A percentile compares a stretch with the other conserved stretches of the same genome.
Evolutionary conservation across 2,888 invertebrate species (phyloP).

Genomic region (Leptinotarsa peninsularis): DNA sequence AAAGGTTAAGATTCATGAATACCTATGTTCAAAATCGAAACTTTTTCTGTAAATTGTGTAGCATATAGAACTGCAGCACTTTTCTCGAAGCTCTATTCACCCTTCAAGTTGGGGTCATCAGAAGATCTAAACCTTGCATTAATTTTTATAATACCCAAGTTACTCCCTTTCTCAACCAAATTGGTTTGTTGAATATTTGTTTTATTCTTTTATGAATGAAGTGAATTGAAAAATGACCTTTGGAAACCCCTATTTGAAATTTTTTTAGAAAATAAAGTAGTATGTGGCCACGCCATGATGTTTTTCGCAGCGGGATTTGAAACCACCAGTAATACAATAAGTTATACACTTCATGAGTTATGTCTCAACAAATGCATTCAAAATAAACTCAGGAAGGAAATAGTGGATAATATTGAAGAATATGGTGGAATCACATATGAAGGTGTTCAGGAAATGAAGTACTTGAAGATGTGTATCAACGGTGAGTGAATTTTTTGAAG

Average conservation of each 20-base stretch:
- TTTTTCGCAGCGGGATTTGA: slow-evolving; percentile 74
- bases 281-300: slow-evolving; percentile 41
- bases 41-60: too few relatives aligned
- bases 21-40: too few relatives aligned
- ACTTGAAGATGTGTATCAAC: slow-evolving; percentile 60
- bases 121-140: too few relatives aligned
- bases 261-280: slow-evolving; percentile 21
- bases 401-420: slow-evolving; percentile 62
- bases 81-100: too few relatives aligned
- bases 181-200: too few relatives aligned
- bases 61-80: too few relatives aligned
- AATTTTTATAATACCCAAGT: too few relatives aligned
- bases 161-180: too few relatives aligned
- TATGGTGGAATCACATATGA: slow-evolving; percentile 67
- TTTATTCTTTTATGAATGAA: too few relatives aligned
- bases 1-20: too few relatives aligned
- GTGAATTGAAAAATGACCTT: too few relatives aligned
- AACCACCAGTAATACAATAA: slow-evolving; percentile 71
- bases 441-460: slow-evolving; percentile 68
- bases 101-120: too few relatives aligned
- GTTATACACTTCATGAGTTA: slow-evolving; percentile 70
- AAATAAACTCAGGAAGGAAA: slow-evolving; percentile 67
- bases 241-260: not conserved
- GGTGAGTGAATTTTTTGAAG: not conserved
- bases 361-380: slow-evolving; percentile 69